Base-by-base conservation (phyloP, 2,113 vertebrate genomes). In the Scartelaos histophorus region DNA sequence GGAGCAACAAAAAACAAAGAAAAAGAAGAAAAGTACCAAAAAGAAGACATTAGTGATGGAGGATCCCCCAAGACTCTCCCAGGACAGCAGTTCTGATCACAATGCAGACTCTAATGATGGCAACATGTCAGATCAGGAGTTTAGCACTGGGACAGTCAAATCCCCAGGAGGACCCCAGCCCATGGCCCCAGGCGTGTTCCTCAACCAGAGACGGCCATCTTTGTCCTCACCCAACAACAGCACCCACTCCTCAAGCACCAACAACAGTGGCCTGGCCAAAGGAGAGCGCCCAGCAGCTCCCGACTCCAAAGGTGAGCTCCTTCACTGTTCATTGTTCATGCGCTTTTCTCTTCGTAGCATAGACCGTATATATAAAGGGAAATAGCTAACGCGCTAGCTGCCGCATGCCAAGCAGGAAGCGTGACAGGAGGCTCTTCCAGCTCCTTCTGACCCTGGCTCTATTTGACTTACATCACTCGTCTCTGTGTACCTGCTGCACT, bases 1-100 rank as follows among this genome's bases (percentile, higher is more conserved):
- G 95, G 98, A 99, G 93, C 95, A 98, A 83, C 96, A 98, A 89
- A 98, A 97, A 90, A 95, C 92, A 79, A 97, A 96, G 93, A 98
- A 98, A 94, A 98, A 97, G 90, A 93, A 98, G 93, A 97, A 92
- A 81, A 90, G 88, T 91, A 91, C 94, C 92, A 98, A 96, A 94
- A 97, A 96, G 95, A 99, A 98, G 94, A 86, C 92, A 10, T 47
- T 91, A 45, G 90, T 85, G 13, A 69, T 93, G 2, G 94, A 92
- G 90, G 93, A 95, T 79, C 78, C 82, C 49, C 93, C 80, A 74
- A 94, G 93, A 90, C 81, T 84, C 78, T 95, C 95, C 78, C 94
- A 96, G 93, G 96, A 98, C 91, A 94, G 95, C 86, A 95, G 95
- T 92, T 98, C 97, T 0, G 96, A 99, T 90, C 94, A 93, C 81